These are phyloP conservation scores for Tenthredo distinguenda DNA, from an alignment of 2,888 invertebrate genomes.

Conservation along the genomic window DNA sequence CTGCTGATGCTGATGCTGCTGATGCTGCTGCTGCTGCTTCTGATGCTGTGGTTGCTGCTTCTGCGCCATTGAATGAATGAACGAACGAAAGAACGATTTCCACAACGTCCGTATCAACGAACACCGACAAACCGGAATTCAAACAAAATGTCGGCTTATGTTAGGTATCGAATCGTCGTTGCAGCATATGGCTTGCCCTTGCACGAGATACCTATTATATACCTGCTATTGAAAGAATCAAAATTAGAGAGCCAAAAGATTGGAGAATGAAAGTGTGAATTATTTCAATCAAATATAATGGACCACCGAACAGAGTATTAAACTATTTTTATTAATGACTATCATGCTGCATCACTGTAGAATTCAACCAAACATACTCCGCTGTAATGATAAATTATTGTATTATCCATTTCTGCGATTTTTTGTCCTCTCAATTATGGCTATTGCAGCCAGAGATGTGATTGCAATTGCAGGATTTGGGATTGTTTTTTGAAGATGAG, in stretches of 20 bases:
- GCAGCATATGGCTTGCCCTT: not conserved
- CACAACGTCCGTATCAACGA: conserved; percentile 15
- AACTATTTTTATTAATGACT: not conserved
- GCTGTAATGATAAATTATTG: not conserved
- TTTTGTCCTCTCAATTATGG: not conserved
- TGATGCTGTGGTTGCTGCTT: not conserved
- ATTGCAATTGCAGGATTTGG: not conserved
- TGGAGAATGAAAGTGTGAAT: conserved; percentile 7
- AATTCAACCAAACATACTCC: not conserved
- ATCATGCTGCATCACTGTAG: not conserved
- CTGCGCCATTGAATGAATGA: conserved; percentile 37
- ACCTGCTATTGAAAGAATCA: not conserved
- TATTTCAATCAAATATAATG: not conserved
- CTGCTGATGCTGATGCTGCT: conserved; percentile 12
- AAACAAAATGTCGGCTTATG: conserved; percentile 32
- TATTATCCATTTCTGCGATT: not conserved
- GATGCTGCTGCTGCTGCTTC: not conserved
- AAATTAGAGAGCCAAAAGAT: conserved; percentile 9
- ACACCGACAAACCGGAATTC: conserved; percentile 6
- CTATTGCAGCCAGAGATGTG: not conserved
- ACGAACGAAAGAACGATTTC: not conserved
- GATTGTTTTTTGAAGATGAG: not conserved
- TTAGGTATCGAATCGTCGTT: not conserved
- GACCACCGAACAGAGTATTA: not conserved
- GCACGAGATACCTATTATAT: conserved; percentile 6